phyloP scores from a whole-genome alignment of 2,888 invertebrate species.

The Mesoligia furuncula region DNA sequence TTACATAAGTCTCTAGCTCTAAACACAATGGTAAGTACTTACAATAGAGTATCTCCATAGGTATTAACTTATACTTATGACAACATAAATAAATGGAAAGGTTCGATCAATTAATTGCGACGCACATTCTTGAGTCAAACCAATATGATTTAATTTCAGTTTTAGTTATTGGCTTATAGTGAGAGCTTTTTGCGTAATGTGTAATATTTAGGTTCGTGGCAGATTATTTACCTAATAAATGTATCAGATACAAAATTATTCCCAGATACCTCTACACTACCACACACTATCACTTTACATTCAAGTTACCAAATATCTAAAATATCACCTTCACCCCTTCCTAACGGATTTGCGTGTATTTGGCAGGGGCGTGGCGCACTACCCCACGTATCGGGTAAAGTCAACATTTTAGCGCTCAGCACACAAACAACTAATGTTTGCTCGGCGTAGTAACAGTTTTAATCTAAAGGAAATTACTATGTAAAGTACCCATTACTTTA shows the following conservation, averaged over 20 bases:
- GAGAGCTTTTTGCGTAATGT: background rate
- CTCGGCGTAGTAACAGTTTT: conserved; percentile 52
- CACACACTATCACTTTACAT: background rate
- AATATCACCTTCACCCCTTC: conserved; percentile 18
- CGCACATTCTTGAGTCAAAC: background rate
- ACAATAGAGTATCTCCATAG: background rate
- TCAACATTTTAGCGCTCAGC: conserved; percentile 63
- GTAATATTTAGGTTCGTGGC: background rate
- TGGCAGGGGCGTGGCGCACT: conserved; percentile 28
- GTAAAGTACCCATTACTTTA: conserved; percentile 57
- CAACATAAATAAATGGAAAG: too few species aligned
- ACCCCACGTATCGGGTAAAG: conserved; percentile 31
- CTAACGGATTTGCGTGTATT: conserved; percentile 28
- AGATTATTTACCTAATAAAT: background rate
- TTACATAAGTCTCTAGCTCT: background rate
- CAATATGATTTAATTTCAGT: background rate
- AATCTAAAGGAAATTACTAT: conserved; percentile 65
- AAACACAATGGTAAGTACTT: background rate
- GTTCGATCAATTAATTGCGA: background rate
- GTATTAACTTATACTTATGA: background rate
- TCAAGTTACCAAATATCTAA: background rate
- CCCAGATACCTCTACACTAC: too few species aligned
- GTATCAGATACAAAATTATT: background rate
- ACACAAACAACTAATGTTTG: conserved; percentile 54
- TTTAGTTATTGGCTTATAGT: background rate